phyloP scores from a whole-genome alignment of 2,113 vertebrate genomes.

The Cheirogaleus medius region DNA sequence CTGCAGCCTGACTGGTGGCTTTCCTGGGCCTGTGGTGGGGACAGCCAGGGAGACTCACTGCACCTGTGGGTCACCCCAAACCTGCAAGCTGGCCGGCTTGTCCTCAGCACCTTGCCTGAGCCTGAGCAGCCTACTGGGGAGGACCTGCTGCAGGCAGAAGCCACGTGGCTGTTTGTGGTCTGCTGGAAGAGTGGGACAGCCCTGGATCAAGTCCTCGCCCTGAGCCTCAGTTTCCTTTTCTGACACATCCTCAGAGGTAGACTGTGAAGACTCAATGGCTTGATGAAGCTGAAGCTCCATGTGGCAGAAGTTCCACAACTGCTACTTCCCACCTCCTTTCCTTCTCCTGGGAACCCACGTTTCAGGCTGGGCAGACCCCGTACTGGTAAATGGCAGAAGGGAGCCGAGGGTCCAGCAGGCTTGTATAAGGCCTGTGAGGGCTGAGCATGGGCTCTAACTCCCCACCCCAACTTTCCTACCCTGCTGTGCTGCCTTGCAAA shows the following conservation, averaged over 20 bases:
- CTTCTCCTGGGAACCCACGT: background rate
- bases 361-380: background rate
- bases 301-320: accelerated
- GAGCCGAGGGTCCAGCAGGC: background rate
- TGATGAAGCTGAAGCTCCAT: background rate
- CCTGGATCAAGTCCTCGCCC: background rate
- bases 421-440: background rate
- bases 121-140: no score
- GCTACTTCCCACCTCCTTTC: background rate
- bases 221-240: background rate
- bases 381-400: background rate
- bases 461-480: no score
- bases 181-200: background rate
- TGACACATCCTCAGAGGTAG: background rate
- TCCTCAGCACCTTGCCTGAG: background rate
- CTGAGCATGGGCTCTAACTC: no score
- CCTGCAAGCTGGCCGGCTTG: background rate
- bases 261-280: background rate
- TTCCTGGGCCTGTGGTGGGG: background rate
- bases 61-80: background rate
- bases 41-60: no score
- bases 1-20: background rate
- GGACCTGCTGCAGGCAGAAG: no score
- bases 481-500: background rate
- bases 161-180: background rate